Base-by-base conservation (phyloP, 2,888 invertebrate genomes). In the Tinea pellionella region DNA sequence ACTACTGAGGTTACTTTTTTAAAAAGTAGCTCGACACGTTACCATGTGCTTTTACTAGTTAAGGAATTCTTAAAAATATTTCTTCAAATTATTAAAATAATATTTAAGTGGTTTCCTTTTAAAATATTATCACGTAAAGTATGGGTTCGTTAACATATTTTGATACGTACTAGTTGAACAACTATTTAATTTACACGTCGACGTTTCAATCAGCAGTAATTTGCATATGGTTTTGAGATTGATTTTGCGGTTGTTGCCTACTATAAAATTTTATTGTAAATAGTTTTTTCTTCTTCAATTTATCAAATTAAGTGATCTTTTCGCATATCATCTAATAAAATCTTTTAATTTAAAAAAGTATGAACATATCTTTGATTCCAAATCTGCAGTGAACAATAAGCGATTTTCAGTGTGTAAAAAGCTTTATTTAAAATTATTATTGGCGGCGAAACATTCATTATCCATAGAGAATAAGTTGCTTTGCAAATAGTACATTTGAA, bases 401-500 rank as follows among this genome's bases (percentile, higher is more conserved):
- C n/a, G n/a, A n/a, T n/a, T n/a, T n/a, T n/a, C n/a, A 18, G 19
- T n/a, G 7, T 4, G 55, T 24, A 57, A 57, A 57, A 57, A 19
- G 61, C 59, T 62, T 60, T 32, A 61, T 60, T 32, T 43, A 29
- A 29, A 60, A 61, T 42, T 43, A 30, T 64, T 66, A 66, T 67
- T 64, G 64, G 64, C 61, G 60, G 59, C 66, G 66, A 66, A 62
- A 66, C 67, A 67, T 68, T 66, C 65, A 65, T 63, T 64, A 72
- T 69, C 68, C 65, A 68, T 67, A 69, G 56, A 66, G 63, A 67
- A 68, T 64, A 61, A 68, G 62, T 66, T 67, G 67, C 56, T 65
- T 72, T 73, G 67, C 68, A 68, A 71, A 74, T 70, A 63, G 61
- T 60, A 62, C 62, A 67, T 69, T 69, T 67, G 65, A 69, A 71